Evolutionary conservation across 1,140 invertebrate genomes (phyloP), one percentile per base, ranked within the genome.

Genomic region (Bombus cullumanus): DNA sequence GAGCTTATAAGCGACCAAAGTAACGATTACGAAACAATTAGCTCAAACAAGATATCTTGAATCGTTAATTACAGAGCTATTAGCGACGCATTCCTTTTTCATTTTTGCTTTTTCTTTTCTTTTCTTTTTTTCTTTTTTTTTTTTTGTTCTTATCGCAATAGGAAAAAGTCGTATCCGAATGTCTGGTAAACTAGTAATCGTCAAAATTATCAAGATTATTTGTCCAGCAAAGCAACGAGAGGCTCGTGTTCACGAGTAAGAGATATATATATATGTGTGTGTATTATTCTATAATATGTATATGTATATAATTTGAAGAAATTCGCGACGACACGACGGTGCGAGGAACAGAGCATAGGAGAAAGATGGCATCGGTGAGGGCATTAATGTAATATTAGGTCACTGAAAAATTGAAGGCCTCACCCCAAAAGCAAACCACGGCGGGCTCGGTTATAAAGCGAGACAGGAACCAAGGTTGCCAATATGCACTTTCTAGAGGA

Each of bases 381-480:
- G 39, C 12, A 31, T 75, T 15, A 15, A 74, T n/a, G 31, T 73
- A 41, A 73, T 76, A 43, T 43, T 15, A 57, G 78, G 62, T 81
- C 79, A 53, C 86, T 57, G 68, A 31, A 43, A 78, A 64, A 72
- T n/a, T 66, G 57, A 84, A 86, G 59, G 37, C 74, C 78, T 88
- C 77, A 91, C 87, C 91, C 90, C 86, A 89, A 93, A 91, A 92
- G 88, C 88, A 88, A 92, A 94, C 92, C 94, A 94, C 92, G 92
- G 87, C 88, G 90, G 86, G 86, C 43, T 92, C 89, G 87, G 89
- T 88, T 92, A 88, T 90, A 91, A 95, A 94, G 93, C 93, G 93
- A 95, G 94, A 94, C 94, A 94, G 93, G 93, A 93, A 94, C 94
- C 94, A 95, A 94, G 94, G 93, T 95, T 94, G 92, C 93, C 94